Evolutionary conservation across 2,797 vertebrate species (phyloP).

Genomic region (Enteromius viviparus): DNA sequence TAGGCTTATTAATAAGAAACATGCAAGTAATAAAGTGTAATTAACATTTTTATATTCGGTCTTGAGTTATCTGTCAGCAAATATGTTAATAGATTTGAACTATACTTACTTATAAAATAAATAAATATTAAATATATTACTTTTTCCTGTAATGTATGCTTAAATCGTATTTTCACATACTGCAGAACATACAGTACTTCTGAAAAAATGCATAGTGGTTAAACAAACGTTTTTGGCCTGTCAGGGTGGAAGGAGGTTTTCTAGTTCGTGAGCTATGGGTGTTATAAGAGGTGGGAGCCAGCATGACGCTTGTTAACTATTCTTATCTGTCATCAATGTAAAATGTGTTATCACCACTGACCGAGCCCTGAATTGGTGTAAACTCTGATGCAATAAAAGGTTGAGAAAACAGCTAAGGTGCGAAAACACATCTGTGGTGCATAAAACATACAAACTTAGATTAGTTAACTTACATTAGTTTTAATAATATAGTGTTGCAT

Average conservation of each 20-base stretch:
- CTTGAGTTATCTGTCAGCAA: too few relatives aligned
- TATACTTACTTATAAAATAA: too few relatives aligned
- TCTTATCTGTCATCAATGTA: background rate
- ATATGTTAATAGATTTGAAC: too few relatives aligned
- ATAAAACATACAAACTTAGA: background rate
- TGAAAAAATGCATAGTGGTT: background rate
- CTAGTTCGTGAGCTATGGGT: background rate
- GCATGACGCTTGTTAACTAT: background rate
- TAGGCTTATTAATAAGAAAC: too few relatives aligned
- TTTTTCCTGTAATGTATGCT: background rate
- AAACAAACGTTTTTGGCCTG: background rate
- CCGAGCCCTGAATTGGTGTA: background rate
- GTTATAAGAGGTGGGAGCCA: background rate
- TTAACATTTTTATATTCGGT: too few relatives aligned
- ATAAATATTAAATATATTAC: too few relatives aligned
- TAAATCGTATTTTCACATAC: background rate
- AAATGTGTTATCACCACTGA: background rate
- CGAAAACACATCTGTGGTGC: background rate
- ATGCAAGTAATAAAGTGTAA: too few relatives aligned
- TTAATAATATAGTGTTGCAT: conserved; percentile 25
- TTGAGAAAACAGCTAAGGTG: background rate
- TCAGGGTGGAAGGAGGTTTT: background rate
- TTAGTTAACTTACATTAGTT: background rate
- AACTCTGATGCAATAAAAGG: background rate
- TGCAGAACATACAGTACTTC: background rate